These are phyloP conservation scores for Tanytarsus gracilentus DNA, from an alignment of 2,888 invertebrate genomes.

Conservation along the genomic window DNA sequence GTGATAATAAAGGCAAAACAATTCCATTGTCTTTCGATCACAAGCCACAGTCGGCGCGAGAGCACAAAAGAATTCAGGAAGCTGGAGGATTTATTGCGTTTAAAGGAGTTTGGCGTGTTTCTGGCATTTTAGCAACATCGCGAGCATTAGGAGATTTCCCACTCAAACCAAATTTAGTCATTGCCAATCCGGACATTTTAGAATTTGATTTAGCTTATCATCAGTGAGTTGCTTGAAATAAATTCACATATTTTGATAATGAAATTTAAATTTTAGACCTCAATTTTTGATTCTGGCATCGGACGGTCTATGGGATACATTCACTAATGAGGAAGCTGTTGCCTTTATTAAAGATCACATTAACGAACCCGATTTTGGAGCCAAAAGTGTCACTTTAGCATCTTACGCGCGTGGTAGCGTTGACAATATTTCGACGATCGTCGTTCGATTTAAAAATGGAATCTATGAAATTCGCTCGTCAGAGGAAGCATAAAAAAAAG, in stretches of 20 bases:
- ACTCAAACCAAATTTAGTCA: conserved; percentile 85
- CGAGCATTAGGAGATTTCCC: conserved; percentile 93
- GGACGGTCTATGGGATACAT: conserved; percentile 95
- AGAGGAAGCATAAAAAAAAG: not conserved
- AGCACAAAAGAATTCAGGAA: conserved; percentile 83
- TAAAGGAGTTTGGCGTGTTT: conserved; percentile 93
- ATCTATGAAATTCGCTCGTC: conserved; percentile 36
- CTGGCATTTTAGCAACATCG: conserved; percentile 88
- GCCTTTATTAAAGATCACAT: conserved; percentile 77
- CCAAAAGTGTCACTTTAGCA: conserved; percentile 82
- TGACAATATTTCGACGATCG: conserved; percentile 91
- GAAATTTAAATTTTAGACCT: conserved; percentile 45
- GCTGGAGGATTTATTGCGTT: conserved; percentile 93
- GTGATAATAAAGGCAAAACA: conserved; percentile 79
- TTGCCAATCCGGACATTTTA: conserved; percentile 90
- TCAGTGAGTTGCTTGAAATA: conserved; percentile 42
- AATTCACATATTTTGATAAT: conserved; percentile 1
- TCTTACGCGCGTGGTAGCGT: conserved; percentile 86
- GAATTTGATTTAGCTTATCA: conserved; percentile 82
- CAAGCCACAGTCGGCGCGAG: conserved; percentile 89
- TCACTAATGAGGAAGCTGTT: conserved; percentile 89
- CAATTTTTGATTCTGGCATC: conserved; percentile 87
- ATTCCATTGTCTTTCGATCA: conserved; percentile 93
- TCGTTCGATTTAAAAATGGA: conserved; percentile 67
- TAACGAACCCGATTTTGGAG: conserved; percentile 79